These are phyloP conservation scores for Margarornis squamiger DNA, from an alignment of 2,797 vertebrate species.

Conservation along the genomic window DNA sequence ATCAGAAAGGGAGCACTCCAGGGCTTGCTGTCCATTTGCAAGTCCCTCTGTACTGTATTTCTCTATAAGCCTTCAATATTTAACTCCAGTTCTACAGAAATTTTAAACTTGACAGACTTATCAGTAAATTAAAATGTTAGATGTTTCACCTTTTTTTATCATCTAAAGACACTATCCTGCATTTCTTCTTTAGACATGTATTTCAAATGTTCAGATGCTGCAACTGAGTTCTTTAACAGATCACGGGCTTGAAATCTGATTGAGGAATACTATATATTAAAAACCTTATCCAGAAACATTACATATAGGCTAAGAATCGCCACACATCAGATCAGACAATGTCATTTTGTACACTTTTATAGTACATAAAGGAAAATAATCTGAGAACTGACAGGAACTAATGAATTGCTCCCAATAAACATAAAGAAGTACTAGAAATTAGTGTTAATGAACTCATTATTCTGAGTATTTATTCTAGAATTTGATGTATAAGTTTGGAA, in stretches of 20 bases:
- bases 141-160: background rate
- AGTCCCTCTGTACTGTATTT: background rate
- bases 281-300: background rate
- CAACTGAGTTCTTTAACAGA: background rate
- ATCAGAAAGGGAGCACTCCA: constrained; percentile 28
- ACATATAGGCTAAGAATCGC: background rate
- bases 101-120: background rate
- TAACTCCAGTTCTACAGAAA: background rate
- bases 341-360: background rate
- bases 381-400: background rate
- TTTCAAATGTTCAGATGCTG: background rate
- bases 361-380: background rate
- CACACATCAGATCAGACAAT: background rate
- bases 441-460: background rate
- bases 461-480: background rate
- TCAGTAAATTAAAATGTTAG: background rate
- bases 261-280: background rate
- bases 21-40: background rate
- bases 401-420: background rate
- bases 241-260: background rate
- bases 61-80: constrained; percentile 15
- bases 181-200: background rate
- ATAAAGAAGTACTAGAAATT: background rate
- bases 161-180: background rate
- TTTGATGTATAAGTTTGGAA: background rate